These are phyloP conservation scores for Tridacna crocea DNA, from an alignment of 2,888 invertebrate species.

Conservation along the genomic window DNA sequence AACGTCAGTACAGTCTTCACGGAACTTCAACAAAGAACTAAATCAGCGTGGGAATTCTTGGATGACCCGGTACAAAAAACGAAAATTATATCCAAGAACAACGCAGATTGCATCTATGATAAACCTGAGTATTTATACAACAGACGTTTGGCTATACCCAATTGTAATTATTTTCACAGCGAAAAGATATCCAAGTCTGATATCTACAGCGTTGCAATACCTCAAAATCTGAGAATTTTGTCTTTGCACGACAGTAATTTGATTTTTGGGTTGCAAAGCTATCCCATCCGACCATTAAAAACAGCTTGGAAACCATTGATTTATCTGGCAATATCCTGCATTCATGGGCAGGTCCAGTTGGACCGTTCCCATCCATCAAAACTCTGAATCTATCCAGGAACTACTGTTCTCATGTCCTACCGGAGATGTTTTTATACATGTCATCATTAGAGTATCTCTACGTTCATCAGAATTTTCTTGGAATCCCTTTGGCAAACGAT, in stretches of 20 bases:
- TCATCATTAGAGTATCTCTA: constrained; percentile 22
- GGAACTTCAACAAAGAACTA: constrained; percentile 13
- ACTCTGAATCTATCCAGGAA: constrained; percentile 39
- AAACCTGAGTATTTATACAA: constrained; percentile 11
- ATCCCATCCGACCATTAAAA: constrained; percentile 4
- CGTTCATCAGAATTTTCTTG: constrained; percentile 39
- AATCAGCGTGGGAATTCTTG: not conserved
- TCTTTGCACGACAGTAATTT: constrained; percentile 22
- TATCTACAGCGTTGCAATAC: constrained; percentile 9
- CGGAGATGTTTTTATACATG: constrained; percentile 18
- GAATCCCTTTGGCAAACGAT: constrained; percentile 21
- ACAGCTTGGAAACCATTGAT: constrained; percentile 25
- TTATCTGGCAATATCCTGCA: constrained; percentile 37
- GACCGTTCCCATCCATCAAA: constrained; percentile 28
- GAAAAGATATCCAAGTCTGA: not conserved
- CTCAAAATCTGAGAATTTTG: not conserved
- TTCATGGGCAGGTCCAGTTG: constrained; percentile 26
- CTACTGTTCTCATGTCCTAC: constrained; percentile 15
- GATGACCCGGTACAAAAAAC: not conserved
- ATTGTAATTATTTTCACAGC: constrained; percentile 25
- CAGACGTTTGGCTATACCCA: not conserved
- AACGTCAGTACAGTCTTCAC: constrained; percentile 13
- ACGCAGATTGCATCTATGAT: constrained; percentile 27
- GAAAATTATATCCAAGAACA: not conserved
- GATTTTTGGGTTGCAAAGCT: constrained; percentile 9